These are phyloP conservation scores for Zaprionus capensis DNA, from an alignment of 1,140 invertebrate species.

Conservation along the genomic window DNA sequence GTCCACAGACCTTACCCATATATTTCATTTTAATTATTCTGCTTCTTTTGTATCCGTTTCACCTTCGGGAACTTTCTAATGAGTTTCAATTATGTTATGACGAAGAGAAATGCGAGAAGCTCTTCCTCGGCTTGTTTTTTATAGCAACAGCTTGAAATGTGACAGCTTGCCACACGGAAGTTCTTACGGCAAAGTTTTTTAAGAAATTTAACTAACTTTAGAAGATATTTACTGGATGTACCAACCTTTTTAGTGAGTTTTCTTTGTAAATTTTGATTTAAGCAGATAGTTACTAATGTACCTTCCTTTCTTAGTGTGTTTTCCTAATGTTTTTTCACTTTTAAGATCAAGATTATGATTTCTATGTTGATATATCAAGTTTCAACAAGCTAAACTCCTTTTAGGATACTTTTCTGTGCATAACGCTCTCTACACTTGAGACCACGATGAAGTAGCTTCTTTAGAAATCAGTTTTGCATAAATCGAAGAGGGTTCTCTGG, in stretches of 20 bases:
- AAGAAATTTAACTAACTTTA: neutral
- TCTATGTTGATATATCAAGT: neutral
- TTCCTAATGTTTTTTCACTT: neutral
- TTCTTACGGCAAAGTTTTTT: neutral
- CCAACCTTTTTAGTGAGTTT: neutral
- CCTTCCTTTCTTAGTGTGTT: neutral
- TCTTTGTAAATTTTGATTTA: neutral
- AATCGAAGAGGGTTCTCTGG: neutral
- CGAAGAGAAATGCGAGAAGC: neutral
- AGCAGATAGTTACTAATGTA: neutral
- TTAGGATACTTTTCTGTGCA: neutral
- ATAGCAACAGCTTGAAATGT: neutral
- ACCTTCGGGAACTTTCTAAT: neutral
- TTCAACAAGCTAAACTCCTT: neutral
- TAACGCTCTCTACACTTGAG: neutral
- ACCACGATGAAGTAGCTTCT: neutral
- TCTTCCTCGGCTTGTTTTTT: neutral
- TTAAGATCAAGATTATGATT: neutral
- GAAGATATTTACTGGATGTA: neutral
- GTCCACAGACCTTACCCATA: neutral
- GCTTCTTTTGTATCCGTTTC: neutral
- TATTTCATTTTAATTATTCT: slow-evolving; percentile 3
- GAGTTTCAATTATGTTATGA: neutral
- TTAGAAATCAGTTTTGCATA: slow-evolving; percentile 17
- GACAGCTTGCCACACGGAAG: neutral